Conservation (phyloP, 2,797 vertebrate species). For the Enteromius trimaculatus region DNA sequence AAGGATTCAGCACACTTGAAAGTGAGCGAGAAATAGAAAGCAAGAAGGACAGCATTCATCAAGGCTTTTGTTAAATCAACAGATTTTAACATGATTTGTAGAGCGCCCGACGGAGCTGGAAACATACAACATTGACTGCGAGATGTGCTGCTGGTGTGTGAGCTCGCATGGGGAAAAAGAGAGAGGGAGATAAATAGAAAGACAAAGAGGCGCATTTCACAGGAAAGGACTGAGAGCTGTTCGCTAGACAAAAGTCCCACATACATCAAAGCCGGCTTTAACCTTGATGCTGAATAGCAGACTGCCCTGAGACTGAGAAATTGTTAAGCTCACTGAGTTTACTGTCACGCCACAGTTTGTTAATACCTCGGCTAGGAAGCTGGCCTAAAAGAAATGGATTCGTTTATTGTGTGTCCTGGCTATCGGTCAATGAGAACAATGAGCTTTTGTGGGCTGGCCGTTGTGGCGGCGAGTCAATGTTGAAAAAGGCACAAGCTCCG, state of each 20-base stretch:
- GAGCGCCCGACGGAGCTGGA: not conserved
- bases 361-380: constrained; percentile 41
- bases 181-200: not conserved
- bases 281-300: constrained; percentile 47
- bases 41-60: constrained; percentile 44
- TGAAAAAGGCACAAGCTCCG: constrained; percentile 21
- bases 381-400: constrained; percentile 45
- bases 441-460: constrained; percentile 39
- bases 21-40: constrained; percentile 29
- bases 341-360: constrained; percentile 35
- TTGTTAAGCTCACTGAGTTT: constrained; percentile 45
- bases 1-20: constrained; percentile 82
- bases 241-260: constrained; percentile 40
- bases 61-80: constrained; percentile 45
- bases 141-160: not conserved
- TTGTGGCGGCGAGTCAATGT: constrained; percentile 30
- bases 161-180: not conserved
- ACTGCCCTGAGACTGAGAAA: constrained; percentile 46
- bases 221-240: constrained; percentile 30
- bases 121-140: constrained; percentile 20
- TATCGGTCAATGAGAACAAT: constrained; percentile 41
- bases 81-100: constrained; percentile 45
- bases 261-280: constrained; percentile 47
- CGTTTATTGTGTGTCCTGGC: constrained; percentile 42
- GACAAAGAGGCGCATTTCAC: constrained; percentile 23